phyloP scores from a whole-genome alignment of 2,113 vertebrate genomes.

The Oreochromis niloticus region DNA sequence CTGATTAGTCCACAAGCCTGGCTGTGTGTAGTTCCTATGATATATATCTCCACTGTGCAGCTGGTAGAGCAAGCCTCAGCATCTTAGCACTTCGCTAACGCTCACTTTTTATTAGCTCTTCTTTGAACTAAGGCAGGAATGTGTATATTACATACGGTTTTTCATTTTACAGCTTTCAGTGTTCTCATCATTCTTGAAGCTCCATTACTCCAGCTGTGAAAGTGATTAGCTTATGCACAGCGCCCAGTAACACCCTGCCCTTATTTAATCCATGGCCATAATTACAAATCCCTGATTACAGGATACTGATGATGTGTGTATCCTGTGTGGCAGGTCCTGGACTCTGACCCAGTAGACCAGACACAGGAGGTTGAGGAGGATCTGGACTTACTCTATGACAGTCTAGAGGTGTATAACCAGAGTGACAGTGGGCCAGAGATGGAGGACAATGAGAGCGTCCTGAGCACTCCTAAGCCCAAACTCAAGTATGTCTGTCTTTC shows the following conservation, averaged over 20 bases:
- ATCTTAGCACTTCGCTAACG: conserved; percentile 8
- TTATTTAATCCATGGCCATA: conserved; percentile 1
- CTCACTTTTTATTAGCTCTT: conserved; percentile 42
- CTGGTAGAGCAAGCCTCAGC: conserved; percentile 23
- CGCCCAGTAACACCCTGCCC: neutral
- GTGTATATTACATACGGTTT: conserved; percentile 13
- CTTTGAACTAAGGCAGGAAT: neutral
- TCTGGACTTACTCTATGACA: conserved; percentile 76
- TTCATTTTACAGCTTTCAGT: neutral
- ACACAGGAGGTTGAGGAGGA: conserved; percentile 78
- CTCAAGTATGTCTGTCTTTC: conserved; percentile 62
- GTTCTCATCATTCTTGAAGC: neutral
- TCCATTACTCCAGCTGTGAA: conserved; percentile 4
- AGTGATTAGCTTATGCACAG: conserved; percentile 24
- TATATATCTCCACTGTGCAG: conserved; percentile 42
- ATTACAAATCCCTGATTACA: conserved; percentile 9
- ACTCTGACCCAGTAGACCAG: conserved; percentile 78
- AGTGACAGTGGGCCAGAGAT: conserved; percentile 78
- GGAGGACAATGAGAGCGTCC: conserved; percentile 76
- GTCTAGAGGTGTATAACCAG: conserved; percentile 76
- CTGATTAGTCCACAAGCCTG: conserved; percentile 58
- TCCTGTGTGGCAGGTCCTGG: conserved; percentile 64
- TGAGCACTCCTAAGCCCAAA: conserved; percentile 78
- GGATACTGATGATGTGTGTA: neutral
- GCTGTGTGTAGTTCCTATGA: conserved; percentile 39